Conservation (phyloP, 2,888 invertebrate genomes). For the Patella depressa region DNA sequence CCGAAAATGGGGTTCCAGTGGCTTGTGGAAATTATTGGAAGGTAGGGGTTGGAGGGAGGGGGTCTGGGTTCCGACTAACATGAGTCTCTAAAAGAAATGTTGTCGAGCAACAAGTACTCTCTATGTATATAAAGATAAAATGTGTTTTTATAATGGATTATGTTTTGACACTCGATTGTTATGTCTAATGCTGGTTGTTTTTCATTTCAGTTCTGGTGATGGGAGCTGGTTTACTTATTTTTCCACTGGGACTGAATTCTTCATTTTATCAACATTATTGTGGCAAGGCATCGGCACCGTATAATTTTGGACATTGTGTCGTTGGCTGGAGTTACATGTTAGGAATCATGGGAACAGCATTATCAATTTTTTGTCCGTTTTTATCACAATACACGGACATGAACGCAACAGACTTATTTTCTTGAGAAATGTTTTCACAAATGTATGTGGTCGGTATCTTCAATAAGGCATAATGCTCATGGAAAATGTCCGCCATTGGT, state of each 20-base stretch:
- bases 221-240: slow-evolving; percentile 69
- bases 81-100: too few relatives aligned
- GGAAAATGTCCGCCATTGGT: too few relatives aligned
- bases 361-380: slow-evolving; percentile 72
- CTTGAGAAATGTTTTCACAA: slow-evolving; percentile 14
- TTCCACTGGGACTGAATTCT: slow-evolving; percentile 71
- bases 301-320: slow-evolving; percentile 67
- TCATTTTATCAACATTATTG: slow-evolving; percentile 70
- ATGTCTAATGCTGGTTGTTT: slow-evolving; percentile 23
- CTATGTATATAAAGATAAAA: too few relatives aligned
- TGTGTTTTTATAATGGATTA: too few relatives aligned
- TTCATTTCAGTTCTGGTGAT: slow-evolving; percentile 70
- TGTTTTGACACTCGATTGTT: not conserved
- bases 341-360: slow-evolving; percentile 69
- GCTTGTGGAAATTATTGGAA: too few relatives aligned
- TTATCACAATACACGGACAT: slow-evolving; percentile 58
- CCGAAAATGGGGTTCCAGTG: too few relatives aligned
- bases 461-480: too few relatives aligned
- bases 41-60: too few relatives aligned
- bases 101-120: too few relatives aligned
- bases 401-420: slow-evolving; percentile 34
- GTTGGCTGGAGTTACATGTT: slow-evolving; percentile 73
- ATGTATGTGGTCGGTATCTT: too few relatives aligned
- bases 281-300: slow-evolving; percentile 59
- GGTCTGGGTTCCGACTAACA: too few relatives aligned